These are phyloP conservation scores for Mystacides longicornis DNA, from an alignment of 2,888 invertebrate genomes.

Conservation along the genomic window DNA sequence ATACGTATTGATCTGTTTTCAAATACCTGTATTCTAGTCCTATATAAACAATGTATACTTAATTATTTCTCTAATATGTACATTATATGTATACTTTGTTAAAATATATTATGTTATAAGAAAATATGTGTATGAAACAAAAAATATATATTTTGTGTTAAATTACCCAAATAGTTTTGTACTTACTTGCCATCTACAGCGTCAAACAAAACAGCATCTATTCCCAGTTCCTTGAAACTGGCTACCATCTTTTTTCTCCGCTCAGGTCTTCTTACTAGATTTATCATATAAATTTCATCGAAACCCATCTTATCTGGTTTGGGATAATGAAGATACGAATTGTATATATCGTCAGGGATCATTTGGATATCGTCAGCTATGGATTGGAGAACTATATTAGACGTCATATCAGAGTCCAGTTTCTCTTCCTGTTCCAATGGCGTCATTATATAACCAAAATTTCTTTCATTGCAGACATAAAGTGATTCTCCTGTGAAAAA, in stretches of 20 bases:
- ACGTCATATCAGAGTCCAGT: conserved; percentile 56
- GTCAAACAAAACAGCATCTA: conserved; percentile 65
- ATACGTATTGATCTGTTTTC: no score
- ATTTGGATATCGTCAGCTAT: conserved; percentile 52
- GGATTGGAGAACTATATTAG: conserved; percentile 69
- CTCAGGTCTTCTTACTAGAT: conserved; percentile 75
- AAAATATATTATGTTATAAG: no score
- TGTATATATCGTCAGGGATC: conserved; percentile 37
- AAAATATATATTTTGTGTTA: conserved; percentile 11
- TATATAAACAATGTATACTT: no score
- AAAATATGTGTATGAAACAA: no score
- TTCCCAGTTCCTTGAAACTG: conserved; percentile 72
- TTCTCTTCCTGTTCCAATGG: conserved; percentile 68
- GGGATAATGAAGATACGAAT: conserved; percentile 36
- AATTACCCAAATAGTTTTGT: neutral
- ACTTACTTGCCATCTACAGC: conserved; percentile 87
- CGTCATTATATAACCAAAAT: conserved; percentile 75
- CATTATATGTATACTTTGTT: no score
- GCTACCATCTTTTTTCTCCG: conserved; percentile 70
- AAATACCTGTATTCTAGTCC: no score
- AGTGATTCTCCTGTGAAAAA: conserved; percentile 48
- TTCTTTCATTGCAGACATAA: conserved; percentile 71
- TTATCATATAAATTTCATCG: conserved; percentile 86
- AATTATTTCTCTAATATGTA: no score
- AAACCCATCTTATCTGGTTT: conserved; percentile 59